Percentiles rank a stretch among this genome's conserved stretches.
phyloP scores from a whole-genome alignment of 2,113 vertebrate genomes.

The Cryptoleucopteryx plumbea region DNA sequence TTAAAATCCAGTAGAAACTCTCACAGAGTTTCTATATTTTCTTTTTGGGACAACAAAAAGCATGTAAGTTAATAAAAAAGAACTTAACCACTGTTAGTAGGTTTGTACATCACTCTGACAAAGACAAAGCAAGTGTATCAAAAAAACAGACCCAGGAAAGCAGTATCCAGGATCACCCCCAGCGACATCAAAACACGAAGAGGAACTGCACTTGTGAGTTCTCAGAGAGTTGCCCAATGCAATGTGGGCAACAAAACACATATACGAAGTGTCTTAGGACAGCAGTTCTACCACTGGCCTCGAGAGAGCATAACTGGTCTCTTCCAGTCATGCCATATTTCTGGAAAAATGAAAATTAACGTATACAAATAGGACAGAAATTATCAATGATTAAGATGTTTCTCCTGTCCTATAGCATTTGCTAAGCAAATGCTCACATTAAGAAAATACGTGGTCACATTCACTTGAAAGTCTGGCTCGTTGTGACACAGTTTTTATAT shows the following conservation, averaged over 20 bases:
- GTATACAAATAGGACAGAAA: not conserved
- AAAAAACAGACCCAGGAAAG: not conserved
- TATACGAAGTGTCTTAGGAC: rapidly evolving
- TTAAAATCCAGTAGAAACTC: not conserved
- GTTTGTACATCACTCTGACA: not conserved
- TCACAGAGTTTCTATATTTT: not conserved
- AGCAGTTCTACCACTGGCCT: not conserved
- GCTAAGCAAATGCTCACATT: not conserved
- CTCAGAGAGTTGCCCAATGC: rapidly evolving
- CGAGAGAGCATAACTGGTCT: not conserved
- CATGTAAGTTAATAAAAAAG: not conserved
- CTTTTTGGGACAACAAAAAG: not conserved
- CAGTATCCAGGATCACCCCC: not conserved
- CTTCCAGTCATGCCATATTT: not conserved
- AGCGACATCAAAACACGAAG: not conserved
- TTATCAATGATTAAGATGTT: not conserved
- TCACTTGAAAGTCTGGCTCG: not conserved
- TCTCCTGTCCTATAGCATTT: not conserved
- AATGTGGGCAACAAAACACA: not conserved
- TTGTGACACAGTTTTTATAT: not conserved
- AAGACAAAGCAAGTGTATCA: not conserved
- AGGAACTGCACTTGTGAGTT: not conserved
- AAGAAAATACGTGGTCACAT: not conserved
- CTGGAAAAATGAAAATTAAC: not conserved
- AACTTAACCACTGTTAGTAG: not conserved